phyloP scores from a whole-genome alignment of 37 sponge, comb jelly and placozoan species.

The Oscarella lobularis region DNA sequence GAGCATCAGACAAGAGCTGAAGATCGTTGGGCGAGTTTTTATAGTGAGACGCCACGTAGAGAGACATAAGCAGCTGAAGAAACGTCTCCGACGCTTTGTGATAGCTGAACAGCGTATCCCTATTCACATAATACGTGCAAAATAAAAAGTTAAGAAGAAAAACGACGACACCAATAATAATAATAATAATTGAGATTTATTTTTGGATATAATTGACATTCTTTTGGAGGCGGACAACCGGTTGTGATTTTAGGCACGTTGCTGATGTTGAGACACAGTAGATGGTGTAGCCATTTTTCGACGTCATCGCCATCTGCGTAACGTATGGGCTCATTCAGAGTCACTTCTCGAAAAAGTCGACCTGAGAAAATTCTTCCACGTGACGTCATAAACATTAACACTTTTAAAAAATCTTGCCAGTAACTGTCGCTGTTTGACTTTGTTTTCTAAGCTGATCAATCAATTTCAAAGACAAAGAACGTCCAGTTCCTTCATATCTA shows the following conservation, averaged over 20 bases:
- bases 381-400: no score
- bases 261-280: constrained; percentile 79
- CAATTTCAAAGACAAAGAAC: constrained; percentile 88
- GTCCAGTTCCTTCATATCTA: constrained; percentile 92
- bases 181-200: not conserved
- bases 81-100: constrained; percentile 89
- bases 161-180: not conserved
- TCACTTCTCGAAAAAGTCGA: constrained; percentile 58
- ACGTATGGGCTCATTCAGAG: constrained; percentile 79
- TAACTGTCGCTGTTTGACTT: no score
- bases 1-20: constrained; percentile 96
- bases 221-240: constrained; percentile 68
- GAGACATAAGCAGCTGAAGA: constrained; percentile 78
- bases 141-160: not conserved
- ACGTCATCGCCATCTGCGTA: constrained; percentile 67
- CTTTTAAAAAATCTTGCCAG: no score
- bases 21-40: constrained; percentile 98
- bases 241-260: constrained; percentile 19
- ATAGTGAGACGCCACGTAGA: constrained; percentile 94
- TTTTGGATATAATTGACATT: constrained; percentile 30
- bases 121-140: constrained; percentile 70
- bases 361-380: no score
- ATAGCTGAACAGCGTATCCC: constrained; percentile 88
- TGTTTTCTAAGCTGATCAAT: constrained; percentile 58
- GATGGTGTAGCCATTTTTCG: constrained; percentile 83